These are phyloP conservation scores for Eutolmus rufibarbis DNA, from an alignment of 2,888 invertebrate genomes.

Conservation along the genomic window DNA sequence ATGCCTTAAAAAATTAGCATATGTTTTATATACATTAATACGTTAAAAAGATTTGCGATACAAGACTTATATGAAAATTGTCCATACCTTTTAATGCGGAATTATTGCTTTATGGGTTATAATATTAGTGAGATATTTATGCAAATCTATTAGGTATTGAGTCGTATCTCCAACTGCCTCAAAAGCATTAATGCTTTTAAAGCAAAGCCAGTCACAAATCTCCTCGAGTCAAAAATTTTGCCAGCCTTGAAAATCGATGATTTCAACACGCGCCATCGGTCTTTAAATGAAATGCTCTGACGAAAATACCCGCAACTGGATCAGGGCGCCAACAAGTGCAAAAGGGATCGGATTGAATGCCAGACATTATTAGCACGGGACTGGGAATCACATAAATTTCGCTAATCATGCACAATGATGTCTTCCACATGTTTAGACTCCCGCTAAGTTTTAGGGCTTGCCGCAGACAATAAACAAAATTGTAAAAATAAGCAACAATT, in stretches of 20 bases:
- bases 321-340: not conserved
- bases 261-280: not conserved
- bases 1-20: too few species aligned
- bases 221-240: not conserved
- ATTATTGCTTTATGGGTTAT: not conserved
- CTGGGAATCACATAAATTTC: not conserved
- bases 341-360: not conserved
- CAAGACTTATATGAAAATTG: not conserved
- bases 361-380: not conserved
- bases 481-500: not conserved
- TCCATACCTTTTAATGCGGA: not conserved
- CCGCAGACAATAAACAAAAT: constrained; percentile 1
- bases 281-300: not conserved
- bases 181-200: not conserved
- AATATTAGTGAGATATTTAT: not conserved
- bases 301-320: not conserved
- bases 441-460: not conserved
- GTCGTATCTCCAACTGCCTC: not conserved
- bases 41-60: not conserved
- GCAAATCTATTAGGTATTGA: not conserved
- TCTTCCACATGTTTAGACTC: constrained; percentile 10
- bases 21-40: too few species aligned
- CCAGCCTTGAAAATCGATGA: not conserved
- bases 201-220: not conserved
- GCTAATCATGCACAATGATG: not conserved